Conservation (phyloP, 2,797 vertebrate genomes). For the Chiloscyllium punctatum region DNA sequence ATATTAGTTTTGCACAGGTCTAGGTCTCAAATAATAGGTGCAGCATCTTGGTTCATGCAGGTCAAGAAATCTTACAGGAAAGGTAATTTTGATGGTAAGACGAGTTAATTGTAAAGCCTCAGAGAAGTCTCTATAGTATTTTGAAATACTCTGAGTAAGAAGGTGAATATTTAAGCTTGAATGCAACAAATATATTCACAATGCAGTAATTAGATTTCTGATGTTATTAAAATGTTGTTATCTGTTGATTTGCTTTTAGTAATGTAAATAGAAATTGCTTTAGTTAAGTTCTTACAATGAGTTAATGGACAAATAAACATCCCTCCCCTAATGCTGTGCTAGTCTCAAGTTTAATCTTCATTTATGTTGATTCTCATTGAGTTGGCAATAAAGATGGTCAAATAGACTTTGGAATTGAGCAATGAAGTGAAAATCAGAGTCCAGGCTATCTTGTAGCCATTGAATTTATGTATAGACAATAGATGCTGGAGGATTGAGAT, state of each 20-base stretch:
- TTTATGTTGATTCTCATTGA: background rate
- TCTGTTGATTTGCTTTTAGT: background rate
- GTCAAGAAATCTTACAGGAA: background rate
- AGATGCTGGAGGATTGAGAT: background rate
- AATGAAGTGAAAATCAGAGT: background rate
- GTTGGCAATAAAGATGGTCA: background rate
- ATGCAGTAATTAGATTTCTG: background rate
- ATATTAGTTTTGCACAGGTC: background rate
- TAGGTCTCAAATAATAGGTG: background rate
- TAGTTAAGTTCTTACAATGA: background rate
- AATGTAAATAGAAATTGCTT: background rate
- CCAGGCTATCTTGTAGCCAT: background rate
- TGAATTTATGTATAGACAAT: background rate
- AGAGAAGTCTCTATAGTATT: background rate
- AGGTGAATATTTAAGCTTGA: background rate
- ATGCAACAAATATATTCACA: background rate
- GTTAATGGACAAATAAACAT: background rate
- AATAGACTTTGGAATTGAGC: background rate
- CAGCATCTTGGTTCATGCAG: background rate
- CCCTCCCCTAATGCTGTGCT: too few relatives aligned
- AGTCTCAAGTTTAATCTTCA: background rate
- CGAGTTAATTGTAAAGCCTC: background rate
- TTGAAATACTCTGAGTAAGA: background rate
- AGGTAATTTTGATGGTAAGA: background rate
- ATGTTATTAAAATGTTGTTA: background rate